Conservation (phyloP, 2,113 vertebrate species). For the Raphicerus campestris region DNA sequence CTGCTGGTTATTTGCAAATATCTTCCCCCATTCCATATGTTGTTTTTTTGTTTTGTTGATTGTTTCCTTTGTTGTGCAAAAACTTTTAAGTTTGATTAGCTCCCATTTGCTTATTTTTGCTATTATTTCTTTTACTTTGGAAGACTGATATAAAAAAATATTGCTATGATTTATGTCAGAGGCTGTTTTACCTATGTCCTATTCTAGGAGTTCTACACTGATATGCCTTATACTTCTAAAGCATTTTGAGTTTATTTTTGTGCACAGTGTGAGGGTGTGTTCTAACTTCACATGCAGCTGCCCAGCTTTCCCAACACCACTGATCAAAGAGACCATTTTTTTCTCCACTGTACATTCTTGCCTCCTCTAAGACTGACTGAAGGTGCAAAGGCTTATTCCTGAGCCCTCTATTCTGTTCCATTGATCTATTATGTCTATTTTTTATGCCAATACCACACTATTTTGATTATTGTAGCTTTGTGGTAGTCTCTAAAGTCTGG, state of each 20-base stretch:
- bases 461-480: neutral
- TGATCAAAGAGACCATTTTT: neutral
- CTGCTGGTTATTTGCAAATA: neutral
- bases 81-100: neutral
- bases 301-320: neutral
- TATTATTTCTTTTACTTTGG: neutral
- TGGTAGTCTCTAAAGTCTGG: neutral
- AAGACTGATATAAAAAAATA: neutral
- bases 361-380: neutral
- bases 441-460: neutral
- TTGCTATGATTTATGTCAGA: neutral
- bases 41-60: neutral
- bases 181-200: neutral
- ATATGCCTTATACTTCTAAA: neutral
- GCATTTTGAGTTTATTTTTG: neutral
- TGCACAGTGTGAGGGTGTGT: neutral
- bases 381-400: neutral
- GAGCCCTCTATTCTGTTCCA: neutral
- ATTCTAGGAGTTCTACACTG: neutral
- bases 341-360: neutral
- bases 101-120: neutral
- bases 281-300: neutral
- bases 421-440: neutral
- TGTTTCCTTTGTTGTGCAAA: neutral
- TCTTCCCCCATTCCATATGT: neutral